Conservation (phyloP, 2,797 vertebrate species). For the Melopsittacus undulatus region DNA sequence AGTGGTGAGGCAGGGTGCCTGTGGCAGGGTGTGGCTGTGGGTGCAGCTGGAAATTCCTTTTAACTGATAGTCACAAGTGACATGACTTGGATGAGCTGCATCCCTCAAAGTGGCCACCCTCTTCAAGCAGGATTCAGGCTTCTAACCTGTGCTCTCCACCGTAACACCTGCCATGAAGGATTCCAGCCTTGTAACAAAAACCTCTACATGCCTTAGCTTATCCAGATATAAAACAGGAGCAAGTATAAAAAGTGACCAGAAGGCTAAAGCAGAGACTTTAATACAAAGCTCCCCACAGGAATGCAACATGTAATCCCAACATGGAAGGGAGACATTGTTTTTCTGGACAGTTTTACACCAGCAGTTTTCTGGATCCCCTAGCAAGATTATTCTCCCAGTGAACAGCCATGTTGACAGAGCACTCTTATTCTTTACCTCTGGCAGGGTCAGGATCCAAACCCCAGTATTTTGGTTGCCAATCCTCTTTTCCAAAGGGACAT, state of each 20-base stretch:
- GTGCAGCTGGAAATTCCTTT: slow-evolving; percentile 60
- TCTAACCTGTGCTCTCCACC: not conserved
- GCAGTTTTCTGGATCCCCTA: not conserved
- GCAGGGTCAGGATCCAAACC: not conserved
- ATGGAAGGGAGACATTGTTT: not conserved
- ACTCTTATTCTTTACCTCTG: not conserved
- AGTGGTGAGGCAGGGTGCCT: not conserved
- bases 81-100: not conserved
- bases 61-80: not conserved
- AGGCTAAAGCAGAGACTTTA: not conserved
- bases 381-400: not conserved
- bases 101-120: not conserved
- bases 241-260: not conserved
- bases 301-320: accelerated
- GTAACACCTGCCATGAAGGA: accelerated
- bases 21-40: slow-evolving; percentile 27
- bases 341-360: not conserved
- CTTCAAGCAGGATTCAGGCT: not conserved
- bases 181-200: not conserved
- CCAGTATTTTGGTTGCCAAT: not conserved
- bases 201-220: not conserved
- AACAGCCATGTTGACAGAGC: not conserved
- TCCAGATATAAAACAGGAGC: not conserved
- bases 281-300: not conserved
- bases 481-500: not conserved